phyloP scores from a whole-genome alignment of 2,113 vertebrate genomes.

The Vidua chalybeata region DNA sequence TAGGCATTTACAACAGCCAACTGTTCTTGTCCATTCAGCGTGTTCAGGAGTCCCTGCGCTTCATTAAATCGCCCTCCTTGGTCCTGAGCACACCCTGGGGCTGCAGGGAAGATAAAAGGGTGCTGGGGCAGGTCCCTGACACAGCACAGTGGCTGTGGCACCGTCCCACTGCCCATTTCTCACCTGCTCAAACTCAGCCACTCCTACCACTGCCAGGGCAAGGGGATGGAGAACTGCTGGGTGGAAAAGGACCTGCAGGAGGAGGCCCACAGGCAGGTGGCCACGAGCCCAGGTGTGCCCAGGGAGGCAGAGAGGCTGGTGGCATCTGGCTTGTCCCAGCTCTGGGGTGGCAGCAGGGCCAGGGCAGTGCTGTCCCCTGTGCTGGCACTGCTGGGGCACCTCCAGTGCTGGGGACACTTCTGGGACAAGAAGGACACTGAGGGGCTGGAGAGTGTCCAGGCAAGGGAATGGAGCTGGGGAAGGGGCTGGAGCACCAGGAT shows the following conservation, averaged over 20 bases:
- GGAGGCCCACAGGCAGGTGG: not conserved
- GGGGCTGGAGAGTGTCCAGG: accelerated
- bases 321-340: not conserved
- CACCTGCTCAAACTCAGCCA: not conserved
- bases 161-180: not conserved
- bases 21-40: not conserved
- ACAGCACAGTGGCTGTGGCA: not conserved
- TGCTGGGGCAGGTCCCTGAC: not conserved
- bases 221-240: not conserved
- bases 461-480: not conserved
- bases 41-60: not conserved
- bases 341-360: not conserved
- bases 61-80: not conserved
- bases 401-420: accelerated
- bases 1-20: not conserved
- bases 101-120: not conserved
- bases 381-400: not conserved
- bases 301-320: not conserved
- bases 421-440: not conserved
- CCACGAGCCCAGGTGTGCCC: not conserved
- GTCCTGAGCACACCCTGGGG: not conserved
- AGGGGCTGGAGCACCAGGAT: not conserved
- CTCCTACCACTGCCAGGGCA: not conserved
- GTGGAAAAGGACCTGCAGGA: not conserved
- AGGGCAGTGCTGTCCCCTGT: not conserved